Evolutionary conservation across 2,797 vertebrate species (phyloP).

Genomic region (Chaetodon trifasciatus): DNA sequence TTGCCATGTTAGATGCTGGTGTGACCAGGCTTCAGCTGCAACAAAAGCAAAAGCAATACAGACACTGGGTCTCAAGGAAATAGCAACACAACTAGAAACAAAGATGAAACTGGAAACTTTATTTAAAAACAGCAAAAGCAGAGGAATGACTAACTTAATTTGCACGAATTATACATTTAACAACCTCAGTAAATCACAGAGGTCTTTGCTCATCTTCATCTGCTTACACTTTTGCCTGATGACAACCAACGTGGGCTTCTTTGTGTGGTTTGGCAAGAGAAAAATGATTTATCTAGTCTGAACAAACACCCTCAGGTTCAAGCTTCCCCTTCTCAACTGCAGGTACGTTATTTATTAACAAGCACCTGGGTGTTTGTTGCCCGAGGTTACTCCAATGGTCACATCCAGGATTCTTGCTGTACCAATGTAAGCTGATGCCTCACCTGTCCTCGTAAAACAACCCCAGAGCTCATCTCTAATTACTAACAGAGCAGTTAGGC

Average conservation of each 20-base stretch:
- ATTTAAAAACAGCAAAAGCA: slow-evolving; percentile 1
- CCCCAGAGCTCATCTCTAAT: slow-evolving; percentile 12
- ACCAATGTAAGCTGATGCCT: not conserved
- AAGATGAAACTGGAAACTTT: not conserved
- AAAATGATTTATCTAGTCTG: slow-evolving; percentile 65
- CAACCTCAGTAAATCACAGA: not conserved
- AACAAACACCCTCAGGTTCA: slow-evolving; percentile 65
- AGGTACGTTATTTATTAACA: slow-evolving; percentile 62
- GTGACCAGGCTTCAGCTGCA: no score
- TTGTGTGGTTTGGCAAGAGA: slow-evolving; percentile 33
- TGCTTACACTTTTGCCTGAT: slow-evolving; percentile 26
- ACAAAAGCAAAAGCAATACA: not conserved
- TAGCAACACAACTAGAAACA: not conserved
- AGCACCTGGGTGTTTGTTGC: slow-evolving; percentile 33
- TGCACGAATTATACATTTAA: not conserved
- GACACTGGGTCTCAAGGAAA: not conserved
- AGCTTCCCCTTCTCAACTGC: slow-evolving; percentile 22
- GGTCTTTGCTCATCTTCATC: slow-evolving; percentile 2
- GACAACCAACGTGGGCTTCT: slow-evolving; percentile 19
- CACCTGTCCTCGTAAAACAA: slow-evolving; percentile 10
- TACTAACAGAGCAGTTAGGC: slow-evolving; percentile 8
- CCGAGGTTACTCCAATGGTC: slow-evolving; percentile 44
- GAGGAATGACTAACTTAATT: not conserved
- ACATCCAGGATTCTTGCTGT: slow-evolving; percentile 40
- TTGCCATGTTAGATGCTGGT: not conserved